A percentile compares a stretch with the other conserved stretches of the same genome.
phyloP scores from a whole-genome alignment of 2,888 invertebrate species.

The Ectemnius cavifrons region DNA sequence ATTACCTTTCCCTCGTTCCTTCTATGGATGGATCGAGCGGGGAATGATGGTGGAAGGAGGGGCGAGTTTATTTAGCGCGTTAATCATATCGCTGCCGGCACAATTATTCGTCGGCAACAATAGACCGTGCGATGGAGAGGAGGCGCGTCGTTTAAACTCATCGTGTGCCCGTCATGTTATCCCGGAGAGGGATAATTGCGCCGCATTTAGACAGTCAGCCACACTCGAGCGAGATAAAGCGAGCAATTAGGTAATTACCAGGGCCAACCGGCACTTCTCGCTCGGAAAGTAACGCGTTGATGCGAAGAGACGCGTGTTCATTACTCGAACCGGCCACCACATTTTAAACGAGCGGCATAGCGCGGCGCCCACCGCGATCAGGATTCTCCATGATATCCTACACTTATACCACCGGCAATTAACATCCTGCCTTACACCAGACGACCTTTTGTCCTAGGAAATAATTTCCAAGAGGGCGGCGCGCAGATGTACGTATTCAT shows the following conservation, averaged over 20 bases:
- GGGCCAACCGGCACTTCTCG: conserved; percentile 29
- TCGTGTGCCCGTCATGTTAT: conserved; percentile 42
- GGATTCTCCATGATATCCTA: no score
- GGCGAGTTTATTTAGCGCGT: conserved; percentile 14
- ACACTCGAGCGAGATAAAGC: conserved; percentile 42
- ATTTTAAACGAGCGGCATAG: background rate
- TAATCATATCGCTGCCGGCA: conserved; percentile 6
- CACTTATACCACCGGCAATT: no score
- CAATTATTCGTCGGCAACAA: conserved; percentile 33
- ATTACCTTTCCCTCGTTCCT: background rate
- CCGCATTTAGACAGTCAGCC: conserved; percentile 48
- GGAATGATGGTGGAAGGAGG: no score
- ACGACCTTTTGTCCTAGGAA: no score
- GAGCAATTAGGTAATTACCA: conserved; percentile 43
- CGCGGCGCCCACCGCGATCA: background rate
- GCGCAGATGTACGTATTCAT: no score
- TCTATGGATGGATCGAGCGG: no score
- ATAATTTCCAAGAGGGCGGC: no score
- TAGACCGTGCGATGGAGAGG: background rate
- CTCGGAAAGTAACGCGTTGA: conserved; percentile 32
- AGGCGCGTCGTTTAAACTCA: conserved; percentile 39
- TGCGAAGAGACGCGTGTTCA: background rate
- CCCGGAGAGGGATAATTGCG: conserved; percentile 44
- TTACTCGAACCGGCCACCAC: conserved; percentile 13
- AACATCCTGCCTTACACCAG: no score